Conservation (phyloP, 2,113 vertebrate species). For the Oxyruncus cristatus region DNA sequence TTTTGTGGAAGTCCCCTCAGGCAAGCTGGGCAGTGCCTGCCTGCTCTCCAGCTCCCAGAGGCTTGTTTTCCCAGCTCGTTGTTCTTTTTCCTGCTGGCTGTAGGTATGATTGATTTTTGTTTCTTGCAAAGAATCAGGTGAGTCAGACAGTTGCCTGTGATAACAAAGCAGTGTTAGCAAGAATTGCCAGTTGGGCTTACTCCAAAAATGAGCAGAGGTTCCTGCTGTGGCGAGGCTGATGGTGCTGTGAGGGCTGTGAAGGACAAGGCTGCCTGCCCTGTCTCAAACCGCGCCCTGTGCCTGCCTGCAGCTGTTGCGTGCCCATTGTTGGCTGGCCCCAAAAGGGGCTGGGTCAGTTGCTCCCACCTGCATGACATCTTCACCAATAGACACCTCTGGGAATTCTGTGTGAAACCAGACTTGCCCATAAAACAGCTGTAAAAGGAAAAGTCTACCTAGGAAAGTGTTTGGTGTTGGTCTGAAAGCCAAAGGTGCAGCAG, state of each 20-base stretch:
- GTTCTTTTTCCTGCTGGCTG: background rate
- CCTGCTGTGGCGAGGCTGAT: background rate
- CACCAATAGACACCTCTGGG: background rate
- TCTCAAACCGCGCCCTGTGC: background rate
- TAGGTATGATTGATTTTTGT: background rate
- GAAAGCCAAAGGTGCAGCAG: background rate
- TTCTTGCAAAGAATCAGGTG: background rate
- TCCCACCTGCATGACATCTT: slow-evolving; percentile 29
- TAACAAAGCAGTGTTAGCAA: background rate
- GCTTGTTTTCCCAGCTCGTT: background rate
- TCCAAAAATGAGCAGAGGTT: background rate
- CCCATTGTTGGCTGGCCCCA: background rate
- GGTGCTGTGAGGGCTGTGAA: background rate
- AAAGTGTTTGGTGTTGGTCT: background rate
- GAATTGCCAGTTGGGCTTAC: background rate
- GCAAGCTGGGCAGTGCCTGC: background rate
- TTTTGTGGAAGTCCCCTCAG: background rate
- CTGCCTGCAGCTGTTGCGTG: slow-evolving; percentile 10
- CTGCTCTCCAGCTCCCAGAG: background rate
- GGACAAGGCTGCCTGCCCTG: background rate
- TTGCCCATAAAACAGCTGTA: background rate
- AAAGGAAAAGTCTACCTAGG: background rate
- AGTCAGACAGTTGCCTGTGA: accelerated
- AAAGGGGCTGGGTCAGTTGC: slow-evolving; percentile 38
- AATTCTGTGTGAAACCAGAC: slow-evolving; percentile 35